Evolutionary conservation across 2,888 invertebrate species (phyloP).

Genomic region (Rapana venosa): DNA sequence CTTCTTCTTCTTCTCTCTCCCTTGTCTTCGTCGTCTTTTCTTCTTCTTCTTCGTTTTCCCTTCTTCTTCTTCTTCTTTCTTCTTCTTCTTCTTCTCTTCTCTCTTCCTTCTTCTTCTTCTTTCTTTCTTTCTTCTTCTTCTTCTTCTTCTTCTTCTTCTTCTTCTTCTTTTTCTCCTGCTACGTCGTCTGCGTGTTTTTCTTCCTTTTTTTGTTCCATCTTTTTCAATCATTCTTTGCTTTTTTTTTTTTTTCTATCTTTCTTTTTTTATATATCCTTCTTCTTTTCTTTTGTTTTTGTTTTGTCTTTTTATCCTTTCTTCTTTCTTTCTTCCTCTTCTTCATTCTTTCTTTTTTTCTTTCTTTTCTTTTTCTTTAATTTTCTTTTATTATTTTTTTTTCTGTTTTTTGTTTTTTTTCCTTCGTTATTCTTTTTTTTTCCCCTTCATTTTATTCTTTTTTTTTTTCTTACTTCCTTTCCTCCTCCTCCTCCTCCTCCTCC

Average conservation of each 20-base stretch:
- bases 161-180: neutral
- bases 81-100: neutral
- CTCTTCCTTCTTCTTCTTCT: too few relatives aligned
- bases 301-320: too few relatives aligned
- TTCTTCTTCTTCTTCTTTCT: neutral
- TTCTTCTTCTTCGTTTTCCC: neutral
- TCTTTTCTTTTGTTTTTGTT: too few relatives aligned
- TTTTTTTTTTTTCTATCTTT: neutral
- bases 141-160: neutral
- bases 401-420: too few relatives aligned
- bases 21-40: neutral
- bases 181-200: too few relatives aligned
- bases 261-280: too few relatives aligned
- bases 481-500: neutral
- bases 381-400: too few relatives aligned
- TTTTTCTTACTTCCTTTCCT: neutral
- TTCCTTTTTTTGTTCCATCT: too few relatives aligned
- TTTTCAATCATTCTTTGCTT: too few relatives aligned
- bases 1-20: neutral
- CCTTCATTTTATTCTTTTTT: neutral
- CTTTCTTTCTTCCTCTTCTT: neutral
- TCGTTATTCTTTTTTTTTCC: too few relatives aligned
- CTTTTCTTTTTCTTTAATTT: neutral
- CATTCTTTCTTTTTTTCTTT: neutral
- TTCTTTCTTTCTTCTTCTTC: neutral